phyloP scores from a whole-genome alignment of 2,113 vertebrate genomes.

The Pomatostomus ruficeps region DNA sequence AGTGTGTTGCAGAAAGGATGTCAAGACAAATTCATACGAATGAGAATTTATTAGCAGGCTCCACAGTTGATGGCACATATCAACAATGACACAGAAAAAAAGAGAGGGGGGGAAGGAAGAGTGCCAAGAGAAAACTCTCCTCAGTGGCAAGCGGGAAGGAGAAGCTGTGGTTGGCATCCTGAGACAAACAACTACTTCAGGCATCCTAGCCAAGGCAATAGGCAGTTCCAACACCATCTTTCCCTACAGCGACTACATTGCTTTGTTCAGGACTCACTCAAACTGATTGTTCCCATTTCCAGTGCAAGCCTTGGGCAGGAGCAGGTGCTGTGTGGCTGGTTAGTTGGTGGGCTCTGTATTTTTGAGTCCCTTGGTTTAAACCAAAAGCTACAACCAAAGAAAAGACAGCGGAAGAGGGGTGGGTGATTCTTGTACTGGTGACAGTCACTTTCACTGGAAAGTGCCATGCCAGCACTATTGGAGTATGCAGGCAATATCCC shows the following conservation, averaged over 20 bases:
- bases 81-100: not conserved
- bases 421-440: not conserved
- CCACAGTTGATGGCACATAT: not conserved
- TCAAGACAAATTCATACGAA: not conserved
- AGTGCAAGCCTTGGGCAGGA: not conserved
- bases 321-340: not conserved
- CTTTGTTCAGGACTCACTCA: not conserved
- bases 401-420: not conserved
- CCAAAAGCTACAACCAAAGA: not conserved
- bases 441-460: not conserved
- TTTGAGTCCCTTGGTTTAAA: not conserved
- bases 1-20: not conserved
- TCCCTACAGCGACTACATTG: not conserved
- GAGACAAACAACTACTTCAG: not conserved
- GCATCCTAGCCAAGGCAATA: not conserved
- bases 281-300: not conserved
- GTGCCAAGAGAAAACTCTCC: not conserved
- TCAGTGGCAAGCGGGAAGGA: not conserved
- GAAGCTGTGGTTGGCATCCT: not conserved
- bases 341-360: not conserved
- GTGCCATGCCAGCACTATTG: fast-evolving
- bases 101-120: fast-evolving
- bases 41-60: not conserved
- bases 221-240: not conserved
- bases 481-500: not conserved